Conservation (phyloP, 2,888 invertebrate genomes). For the Drosophila meridiana region DNA sequence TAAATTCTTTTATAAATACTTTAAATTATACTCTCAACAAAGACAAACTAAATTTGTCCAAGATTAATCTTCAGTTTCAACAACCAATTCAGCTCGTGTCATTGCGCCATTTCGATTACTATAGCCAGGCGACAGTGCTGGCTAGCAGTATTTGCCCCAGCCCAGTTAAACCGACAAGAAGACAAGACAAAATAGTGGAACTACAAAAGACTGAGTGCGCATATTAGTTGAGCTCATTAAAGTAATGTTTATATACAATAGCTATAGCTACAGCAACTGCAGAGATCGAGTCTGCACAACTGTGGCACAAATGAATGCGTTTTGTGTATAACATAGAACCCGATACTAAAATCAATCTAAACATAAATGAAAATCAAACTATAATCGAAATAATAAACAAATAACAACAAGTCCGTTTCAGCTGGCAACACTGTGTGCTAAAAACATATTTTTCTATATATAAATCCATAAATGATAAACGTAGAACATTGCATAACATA, state of each 20-base stretch:
- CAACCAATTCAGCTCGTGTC: slow-evolving; percentile 7
- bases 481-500: slow-evolving; percentile 42
- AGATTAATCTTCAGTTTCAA: neutral
- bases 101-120: slow-evolving; percentile 17
- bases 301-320: slow-evolving; percentile 40
- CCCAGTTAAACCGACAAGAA: slow-evolving; percentile 60
- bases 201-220: slow-evolving; percentile 84
- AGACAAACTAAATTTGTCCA: neutral
- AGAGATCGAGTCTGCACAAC: slow-evolving; percentile 27
- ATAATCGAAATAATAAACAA: slow-evolving; percentile 40
- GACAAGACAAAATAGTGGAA: slow-evolving; percentile 79
- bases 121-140: slow-evolving; percentile 36
- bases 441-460: slow-evolving; percentile 70
- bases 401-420: slow-evolving; percentile 78
- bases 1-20: too few species aligned
- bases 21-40: neutral
- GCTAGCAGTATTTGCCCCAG: slow-evolving; percentile 33
- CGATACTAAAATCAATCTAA: slow-evolving; percentile 23
- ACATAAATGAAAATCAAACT: slow-evolving; percentile 26
- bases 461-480: slow-evolving; percentile 27
- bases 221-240: slow-evolving; percentile 81
- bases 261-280: slow-evolving; percentile 21
- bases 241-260: slow-evolving; percentile 67
- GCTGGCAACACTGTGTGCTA: slow-evolving; percentile 73
- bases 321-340: slow-evolving; percentile 63